phyloP scores from a whole-genome alignment of 23 tunicate genomes.

The Corella eumyota region DNA sequence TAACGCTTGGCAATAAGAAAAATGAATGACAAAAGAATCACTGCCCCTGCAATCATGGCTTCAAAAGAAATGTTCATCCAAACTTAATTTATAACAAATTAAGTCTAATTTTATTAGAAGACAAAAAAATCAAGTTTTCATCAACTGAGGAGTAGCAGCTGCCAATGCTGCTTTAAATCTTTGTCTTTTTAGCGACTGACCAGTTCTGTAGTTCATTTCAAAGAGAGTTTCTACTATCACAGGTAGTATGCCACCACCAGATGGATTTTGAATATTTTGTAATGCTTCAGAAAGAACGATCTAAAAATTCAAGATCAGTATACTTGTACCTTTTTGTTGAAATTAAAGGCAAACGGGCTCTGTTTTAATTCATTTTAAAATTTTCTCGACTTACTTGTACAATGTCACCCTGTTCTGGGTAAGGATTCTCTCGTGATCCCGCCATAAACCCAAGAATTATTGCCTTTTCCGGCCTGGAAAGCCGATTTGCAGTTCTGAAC shows the following conservation, averaged over 20 bases:
- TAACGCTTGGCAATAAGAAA: too few relatives aligned
- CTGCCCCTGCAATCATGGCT: too few relatives aligned
- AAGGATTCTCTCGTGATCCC: conserved; percentile 79
- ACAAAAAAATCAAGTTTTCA: background rate
- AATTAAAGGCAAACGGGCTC: too few relatives aligned
- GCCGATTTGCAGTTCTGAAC: conserved; percentile 55
- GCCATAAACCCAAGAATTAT: conserved; percentile 85
- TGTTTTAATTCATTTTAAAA: background rate
- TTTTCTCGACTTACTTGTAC: conserved; percentile 18
- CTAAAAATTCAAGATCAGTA: conserved; percentile 13
- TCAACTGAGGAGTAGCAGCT: background rate
- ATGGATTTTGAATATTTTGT: conserved; percentile 47
- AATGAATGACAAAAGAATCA: too few relatives aligned
- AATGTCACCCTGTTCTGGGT: conserved; percentile 73
- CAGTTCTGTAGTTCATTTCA: conserved; percentile 77
- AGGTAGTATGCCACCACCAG: conserved; percentile 45
- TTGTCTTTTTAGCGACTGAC: conserved; percentile 27
- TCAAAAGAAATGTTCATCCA: too few relatives aligned
- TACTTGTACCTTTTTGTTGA: too few relatives aligned
- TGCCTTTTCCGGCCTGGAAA: conserved; percentile 78
- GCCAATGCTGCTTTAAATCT: conserved; percentile 23
- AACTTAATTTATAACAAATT: too few relatives aligned
- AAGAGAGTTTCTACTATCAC: conserved; percentile 54
- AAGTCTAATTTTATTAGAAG: background rate
- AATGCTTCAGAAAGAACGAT: conserved; percentile 47